Evolutionary conservation across 1,140 invertebrate genomes (phyloP), one percentile per base, ranked within the genome.

Genomic region (Brachionus koreanus): DNA sequence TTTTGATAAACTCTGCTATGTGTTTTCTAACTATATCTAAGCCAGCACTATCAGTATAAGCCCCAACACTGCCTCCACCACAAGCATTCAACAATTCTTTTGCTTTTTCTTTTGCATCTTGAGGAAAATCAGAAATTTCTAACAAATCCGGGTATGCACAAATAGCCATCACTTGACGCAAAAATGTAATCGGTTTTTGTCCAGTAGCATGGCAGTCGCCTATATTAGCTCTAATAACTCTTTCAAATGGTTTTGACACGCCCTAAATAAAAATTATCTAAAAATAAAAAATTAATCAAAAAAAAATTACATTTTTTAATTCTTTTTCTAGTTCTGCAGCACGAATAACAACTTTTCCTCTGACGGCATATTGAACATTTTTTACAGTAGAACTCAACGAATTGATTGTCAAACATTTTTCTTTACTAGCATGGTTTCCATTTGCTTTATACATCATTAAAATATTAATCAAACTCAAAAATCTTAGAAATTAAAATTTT

Each of bases 361-460:
- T 89, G 0, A 95, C 94, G 10, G 94, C 94, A 88, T 99, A 99
- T 89, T 99, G 63, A 12, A 82, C 95, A 57, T 92, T 91, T 81
- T 93, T 93, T 33, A 98, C 92, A 87, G 94, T 91, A 1, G 94
- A 94, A 88, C 97, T 99, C 83, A 99, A 92, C 86, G 93, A 95
- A 13, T 96, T 93, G 83, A 96, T 86, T 19, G 91, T 93, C 13
- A 96, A 76, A 10, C 19, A 74, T 23, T 49, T 74, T 12, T 74
- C 23, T 13, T 43, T 33, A 13, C 23, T 33, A 13, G 10, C 2
- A 29, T 46, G 9, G 10, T 72, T 72, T 39, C 67, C 67, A 35
- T 46, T 74, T 46, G 23, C n/a, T 13, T 74, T 43, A 10, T 39
- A 6, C 69, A 74, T 74, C 29, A 25, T 46, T 42, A 39, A 39